Evolutionary conservation across 2,888 invertebrate species (phyloP).

Genomic region (Ashinkailepas kermadecensis): DNA sequence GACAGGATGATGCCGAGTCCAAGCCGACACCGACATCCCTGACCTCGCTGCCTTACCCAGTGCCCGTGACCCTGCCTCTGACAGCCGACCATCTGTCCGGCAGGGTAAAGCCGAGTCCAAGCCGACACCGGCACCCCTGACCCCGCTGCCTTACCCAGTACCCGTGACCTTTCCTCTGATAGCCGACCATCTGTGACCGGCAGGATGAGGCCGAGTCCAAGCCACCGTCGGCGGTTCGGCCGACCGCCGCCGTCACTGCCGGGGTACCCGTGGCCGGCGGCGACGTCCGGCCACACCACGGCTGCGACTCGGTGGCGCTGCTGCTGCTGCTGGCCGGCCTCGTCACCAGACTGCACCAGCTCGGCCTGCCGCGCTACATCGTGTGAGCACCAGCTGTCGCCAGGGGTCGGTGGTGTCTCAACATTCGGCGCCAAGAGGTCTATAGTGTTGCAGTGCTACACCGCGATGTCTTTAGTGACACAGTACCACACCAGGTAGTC

Average conservation of each 20-base stretch:
- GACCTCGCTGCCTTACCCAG: too few relatives aligned
- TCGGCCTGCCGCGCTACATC: constrained; percentile 75
- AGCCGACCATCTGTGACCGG: background rate
- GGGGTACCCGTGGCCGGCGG: background rate
- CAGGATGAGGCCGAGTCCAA: background rate
- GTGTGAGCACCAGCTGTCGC: constrained; percentile 71
- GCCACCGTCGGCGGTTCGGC: background rate
- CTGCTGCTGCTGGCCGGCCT: constrained; percentile 62
- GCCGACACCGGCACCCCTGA: too few relatives aligned
- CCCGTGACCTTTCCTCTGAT: background rate
- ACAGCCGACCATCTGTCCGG: too few relatives aligned
- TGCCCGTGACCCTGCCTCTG: too few relatives aligned
- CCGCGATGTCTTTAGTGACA: too few relatives aligned
- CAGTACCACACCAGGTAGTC: too few relatives aligned
- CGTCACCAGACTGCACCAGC: constrained; percentile 67
- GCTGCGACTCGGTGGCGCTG: constrained; percentile 48
- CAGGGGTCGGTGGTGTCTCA: too few relatives aligned
- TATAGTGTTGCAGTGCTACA: too few relatives aligned
- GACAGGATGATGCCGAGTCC: background rate
- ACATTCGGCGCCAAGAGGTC: too few relatives aligned
- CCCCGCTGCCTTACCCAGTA: too few relatives aligned
- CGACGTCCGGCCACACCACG: background rate
- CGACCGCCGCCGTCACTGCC: background rate
- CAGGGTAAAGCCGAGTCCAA: too few relatives aligned
- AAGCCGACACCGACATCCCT: too few relatives aligned